Evolutionary conservation across 2,113 vertebrate species (phyloP), one percentile per base, ranked within the genome.

Genomic region (Eptesicus fuscus): DNA sequence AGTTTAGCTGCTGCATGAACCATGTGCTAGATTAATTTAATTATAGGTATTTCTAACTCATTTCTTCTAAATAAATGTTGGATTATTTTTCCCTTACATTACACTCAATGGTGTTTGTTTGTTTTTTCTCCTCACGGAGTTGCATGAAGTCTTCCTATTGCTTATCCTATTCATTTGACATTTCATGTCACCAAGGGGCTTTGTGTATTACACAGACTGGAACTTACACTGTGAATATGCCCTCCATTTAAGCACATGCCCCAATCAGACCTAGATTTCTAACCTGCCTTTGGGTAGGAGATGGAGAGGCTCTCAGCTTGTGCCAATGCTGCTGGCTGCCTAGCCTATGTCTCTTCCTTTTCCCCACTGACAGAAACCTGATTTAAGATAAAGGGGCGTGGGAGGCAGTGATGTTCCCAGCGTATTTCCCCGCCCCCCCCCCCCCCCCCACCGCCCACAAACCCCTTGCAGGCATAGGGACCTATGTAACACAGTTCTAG

Each of bases 51-150:
- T 77, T 87, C 80, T 40, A 93, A 89, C 17, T 84, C 47, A 77
- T 28, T 95, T 79, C n/a, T 83, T 95, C 84, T 93, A 67, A 89
- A 80, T 86, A 80, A 71, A 91, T 17, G 61, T 92, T 86, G 47
- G 23, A 59, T 56, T 59, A 20, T 89, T 92, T 67, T 61, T 35
- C n/a, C 35, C 16, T 90, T 70, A 42, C 6, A 40, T 74, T 53
- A n/a, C 17, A 74, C 20, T 90, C 59, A 70, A 30, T 80, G 8
- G 23, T 35, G 53, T 53, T 7, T 59, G 9, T 79, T 53, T 56
- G 14, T 78, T 92, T 67, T 88, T 14, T 37, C 44, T 35, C 17
- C 23, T 91, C 25, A 49, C 7, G 20, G 35, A 65, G 23, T 87
- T n/a, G 13, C 44, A 53, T 49, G 23, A 77, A 32, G 47, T 94